phyloP scores from a whole-genome alignment of 2,797 vertebrate species.

The Alosa sapidissima region DNA sequence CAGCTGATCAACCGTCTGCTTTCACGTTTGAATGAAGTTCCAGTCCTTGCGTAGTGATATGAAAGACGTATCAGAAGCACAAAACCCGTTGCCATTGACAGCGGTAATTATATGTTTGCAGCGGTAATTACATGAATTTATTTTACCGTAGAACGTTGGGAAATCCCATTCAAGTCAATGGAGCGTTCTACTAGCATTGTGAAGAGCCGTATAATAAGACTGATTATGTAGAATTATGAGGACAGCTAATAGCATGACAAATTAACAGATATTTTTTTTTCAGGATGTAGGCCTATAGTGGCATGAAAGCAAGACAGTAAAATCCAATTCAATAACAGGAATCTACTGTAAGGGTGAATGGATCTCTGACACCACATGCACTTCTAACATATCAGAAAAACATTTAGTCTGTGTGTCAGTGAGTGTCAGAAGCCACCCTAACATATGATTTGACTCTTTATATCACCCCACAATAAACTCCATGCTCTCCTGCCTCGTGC shows the following conservation, averaged over 20 bases:
- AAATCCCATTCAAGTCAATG: no score
- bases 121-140: no score
- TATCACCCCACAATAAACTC: not conserved
- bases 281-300: not conserved
- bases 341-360: not conserved
- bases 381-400: not conserved
- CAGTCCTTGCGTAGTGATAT: no score
- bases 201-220: not conserved
- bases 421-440: not conserved
- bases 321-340: not conserved
- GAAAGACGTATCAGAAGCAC: no score
- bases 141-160: no score
- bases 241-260: not conserved
- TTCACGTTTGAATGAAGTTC: no score
- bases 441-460: not conserved
- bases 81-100: no score
- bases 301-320: not conserved
- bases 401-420: not conserved
- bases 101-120: no score
- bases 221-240: not conserved
- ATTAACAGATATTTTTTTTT: not conserved
- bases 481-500: not conserved
- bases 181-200: no score
- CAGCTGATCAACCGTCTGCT: no score
- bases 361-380: not conserved